Base-by-base conservation (phyloP, 2,797 vertebrate species). In the Xenopus petersii region DNA sequence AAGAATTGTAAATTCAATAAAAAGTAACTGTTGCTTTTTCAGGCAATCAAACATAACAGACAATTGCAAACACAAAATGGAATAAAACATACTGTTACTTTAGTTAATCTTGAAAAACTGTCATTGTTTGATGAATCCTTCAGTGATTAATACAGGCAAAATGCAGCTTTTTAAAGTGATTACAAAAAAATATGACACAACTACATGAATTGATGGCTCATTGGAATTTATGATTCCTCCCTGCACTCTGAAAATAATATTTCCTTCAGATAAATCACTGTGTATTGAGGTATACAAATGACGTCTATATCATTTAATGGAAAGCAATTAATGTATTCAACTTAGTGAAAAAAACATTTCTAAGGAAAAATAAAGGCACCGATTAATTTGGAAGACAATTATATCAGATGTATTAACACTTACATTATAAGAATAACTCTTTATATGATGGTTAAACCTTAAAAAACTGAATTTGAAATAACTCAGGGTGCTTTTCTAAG, bases 151-250 rank as follows among this genome's bases (percentile, higher is more conserved):
- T 65, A 42, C 7, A 51, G 26, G 42, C 11, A 70, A 59, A 70
- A 33, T 58, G 21, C 58, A 75, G 36, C 49, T 70, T 75, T 70
- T 65, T 64, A 75, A 64, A 70, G 58, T 64, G 60, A 70, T 70
- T 70, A 16, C 42, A 59, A 64, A 58, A 75, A 11, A 46, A 56
- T 47, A 75, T 48, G 51, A 68, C 63, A 63, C 56, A 54, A 64
- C 64, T 70, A 13, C 60, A 60, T 58, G 60, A 49, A 70, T 16
- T 58, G 62, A 49, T 48, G 21, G 49, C 49, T 75, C 66, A 12
- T 54, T 69, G 59, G 56, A 49, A 70, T 75, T 59, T 65, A 70
- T 42, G 51, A 70, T 60, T 30, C 67, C 48, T 65, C 70, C 49
- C 42, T 70, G 61, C 51, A 46, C 65, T 70, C 54, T 49, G 24